A percentile compares a stretch with the other conserved stretches of the same genome.
These are phyloP conservation scores for Rhineura floridana DNA, from an alignment of 2,113 vertebrate genomes.

Conservation along the genomic window DNA sequence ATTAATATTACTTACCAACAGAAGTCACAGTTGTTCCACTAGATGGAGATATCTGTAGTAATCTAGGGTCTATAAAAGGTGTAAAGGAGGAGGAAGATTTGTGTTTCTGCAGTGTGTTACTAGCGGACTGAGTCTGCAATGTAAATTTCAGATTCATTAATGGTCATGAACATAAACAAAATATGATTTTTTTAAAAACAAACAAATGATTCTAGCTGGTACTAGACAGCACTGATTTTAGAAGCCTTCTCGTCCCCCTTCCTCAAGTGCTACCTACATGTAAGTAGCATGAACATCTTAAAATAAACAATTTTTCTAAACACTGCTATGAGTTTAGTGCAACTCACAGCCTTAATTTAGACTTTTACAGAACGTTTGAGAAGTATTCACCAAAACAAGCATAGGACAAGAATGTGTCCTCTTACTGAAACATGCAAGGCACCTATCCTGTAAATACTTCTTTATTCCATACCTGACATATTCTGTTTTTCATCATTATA, in stretches of 20 bases:
- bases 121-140: slow-evolving; percentile 95
- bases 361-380: slow-evolving; percentile 16
- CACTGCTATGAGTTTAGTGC: slow-evolving; percentile 8
- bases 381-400: slow-evolving; percentile 10
- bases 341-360: slow-evolving; percentile 13
- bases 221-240: slow-evolving; percentile 28
- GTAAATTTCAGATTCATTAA: slow-evolving; percentile 82
- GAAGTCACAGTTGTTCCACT: slow-evolving; percentile 95
- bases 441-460: neutral
- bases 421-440: neutral
- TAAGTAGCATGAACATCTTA: slow-evolving; percentile 41
- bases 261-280: slow-evolving; percentile 21
- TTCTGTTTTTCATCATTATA: neutral
- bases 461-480: neutral
- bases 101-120: slow-evolving; percentile 99
- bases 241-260: slow-evolving; percentile 29
- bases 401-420: slow-evolving; percentile 23
- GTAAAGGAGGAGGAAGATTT: slow-evolving; percentile 99
- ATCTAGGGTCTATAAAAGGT: slow-evolving; percentile 97
- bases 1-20: slow-evolving; percentile 84
- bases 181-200: slow-evolving; percentile 53
- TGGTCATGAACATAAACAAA: slow-evolving; percentile 76
- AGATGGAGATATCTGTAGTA: slow-evolving; percentile 98
- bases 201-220: slow-evolving; percentile 58
- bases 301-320: slow-evolving; percentile 14